phyloP scores from a whole-genome alignment of 2,797 vertebrate genomes.

The Hemitrygon akajei region DNA sequence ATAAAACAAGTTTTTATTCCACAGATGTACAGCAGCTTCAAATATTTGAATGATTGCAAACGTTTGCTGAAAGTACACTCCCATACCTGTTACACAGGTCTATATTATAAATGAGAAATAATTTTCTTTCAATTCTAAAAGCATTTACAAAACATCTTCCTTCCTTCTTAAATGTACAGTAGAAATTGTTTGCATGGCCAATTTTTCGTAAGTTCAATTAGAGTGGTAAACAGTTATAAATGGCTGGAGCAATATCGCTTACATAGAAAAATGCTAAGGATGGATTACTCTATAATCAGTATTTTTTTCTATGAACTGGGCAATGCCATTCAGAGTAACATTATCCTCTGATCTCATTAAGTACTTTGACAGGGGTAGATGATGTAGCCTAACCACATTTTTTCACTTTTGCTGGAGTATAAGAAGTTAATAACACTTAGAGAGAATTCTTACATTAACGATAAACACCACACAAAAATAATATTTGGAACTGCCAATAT shows the following conservation, averaged over 20 bases:
- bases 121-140: not conserved
- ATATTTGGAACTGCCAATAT: not conserved
- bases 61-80: not conserved
- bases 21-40: not conserved
- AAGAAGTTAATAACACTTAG: not conserved
- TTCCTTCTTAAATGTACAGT: no score
- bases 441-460: not conserved
- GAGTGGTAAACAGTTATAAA: not conserved
- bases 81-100: not conserved
- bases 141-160: not conserved
- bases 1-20: not conserved
- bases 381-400: constrained; percentile 7
- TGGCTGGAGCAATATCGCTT: not conserved
- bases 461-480: not conserved
- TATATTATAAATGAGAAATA: not conserved
- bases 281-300: not conserved
- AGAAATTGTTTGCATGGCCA: not conserved
- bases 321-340: not conserved
- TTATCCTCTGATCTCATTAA: not conserved
- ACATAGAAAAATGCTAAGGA: not conserved
- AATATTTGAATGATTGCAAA: not conserved
- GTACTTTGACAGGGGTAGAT: not conserved
- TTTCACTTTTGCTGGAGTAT: constrained; percentile 1
- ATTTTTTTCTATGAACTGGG: not conserved
- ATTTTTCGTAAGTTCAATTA: not conserved